Evolutionary conservation across 2,888 invertebrate species (phyloP), one percentile per base, ranked within the genome.

Genomic region (Allygus modestus): DNA sequence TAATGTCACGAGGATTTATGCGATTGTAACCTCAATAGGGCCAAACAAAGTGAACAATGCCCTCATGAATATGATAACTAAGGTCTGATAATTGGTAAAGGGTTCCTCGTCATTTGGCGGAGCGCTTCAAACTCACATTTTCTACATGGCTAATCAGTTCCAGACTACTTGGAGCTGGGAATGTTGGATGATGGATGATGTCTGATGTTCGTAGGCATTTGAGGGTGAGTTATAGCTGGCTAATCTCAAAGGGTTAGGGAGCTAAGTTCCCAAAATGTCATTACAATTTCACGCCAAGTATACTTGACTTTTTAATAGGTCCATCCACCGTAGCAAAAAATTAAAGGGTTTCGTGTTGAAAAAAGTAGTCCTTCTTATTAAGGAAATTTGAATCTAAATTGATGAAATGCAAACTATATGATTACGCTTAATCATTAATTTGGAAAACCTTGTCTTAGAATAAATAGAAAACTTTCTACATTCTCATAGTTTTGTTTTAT

Each of bases 91-190:
- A 28, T 65, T 65, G 31, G 65, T 65, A 65, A 65, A 65, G 65
- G 65, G 65, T 65, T 65, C 7, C 7, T 51, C 7, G 17, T n/a
- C 1, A 26, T 20, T 58, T 58, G 58, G 23, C 23, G 65, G 15
- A 65, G 65, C 28, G 12, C 31, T 28, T 65, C 15, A 65, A 31
- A 28, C n/a, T 31, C 65, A 65, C 28, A 65, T 65, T 65, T 65
- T 65, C 65, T 12, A 65, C 65, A 65, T 65, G 65, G 28, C 65
- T 65, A 65, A 65, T 65, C 65, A 65, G 26, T 65, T 65, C 17
- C 65, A 65, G 28, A 11, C 20, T 5, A 5, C 26, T 12, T 31
- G 15, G 17, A 65, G 65, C 15, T 28, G 65, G 65, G 65, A 65
- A 65, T 28, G 65, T 31, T 7, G 31, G 0, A 31, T 28, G 65